Evolutionary conservation across 1,140 invertebrate species (phyloP).

Genomic region (Hestina assimilis): DNA sequence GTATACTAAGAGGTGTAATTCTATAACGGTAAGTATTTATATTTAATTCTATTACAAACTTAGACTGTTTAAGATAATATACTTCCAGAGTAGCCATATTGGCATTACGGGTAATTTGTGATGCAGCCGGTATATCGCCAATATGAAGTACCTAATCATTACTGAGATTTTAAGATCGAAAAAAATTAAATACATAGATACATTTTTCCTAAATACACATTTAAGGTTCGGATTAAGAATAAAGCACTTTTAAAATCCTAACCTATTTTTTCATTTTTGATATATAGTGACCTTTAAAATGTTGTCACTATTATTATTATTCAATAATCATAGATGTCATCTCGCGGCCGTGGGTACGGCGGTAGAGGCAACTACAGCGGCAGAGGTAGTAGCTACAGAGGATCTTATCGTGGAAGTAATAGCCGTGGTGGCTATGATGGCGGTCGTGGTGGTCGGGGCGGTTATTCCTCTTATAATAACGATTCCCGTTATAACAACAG

Average conservation of each 20-base stretch:
- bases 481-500: constrained; percentile 61
- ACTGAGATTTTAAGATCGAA: no score
- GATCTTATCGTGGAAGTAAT: constrained; percentile 60
- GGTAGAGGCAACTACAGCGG: constrained; percentile 65
- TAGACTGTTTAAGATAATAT: neutral
- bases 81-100: constrained; percentile 3
- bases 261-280: no score
- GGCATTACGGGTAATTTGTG: neutral
- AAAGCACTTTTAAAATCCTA: no score
- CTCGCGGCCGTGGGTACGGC: constrained; percentile 62
- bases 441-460: constrained; percentile 58
- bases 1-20: no score
- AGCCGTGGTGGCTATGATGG: constrained; percentile 61
- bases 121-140: neutral
- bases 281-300: neutral
- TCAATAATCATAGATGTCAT: constrained; percentile 56
- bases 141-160: no score
- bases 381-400: constrained; percentile 56
- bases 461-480: constrained; percentile 58
- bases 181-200: no score
- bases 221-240: no score
- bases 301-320: neutral
- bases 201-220: no score
- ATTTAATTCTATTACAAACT: no score
- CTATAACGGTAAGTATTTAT: no score